Percentiles rank a stretch among this genome's conserved stretches.
Conservation (phyloP, 2,888 invertebrate genomes). For the Meliscaeva auricollis region DNA sequence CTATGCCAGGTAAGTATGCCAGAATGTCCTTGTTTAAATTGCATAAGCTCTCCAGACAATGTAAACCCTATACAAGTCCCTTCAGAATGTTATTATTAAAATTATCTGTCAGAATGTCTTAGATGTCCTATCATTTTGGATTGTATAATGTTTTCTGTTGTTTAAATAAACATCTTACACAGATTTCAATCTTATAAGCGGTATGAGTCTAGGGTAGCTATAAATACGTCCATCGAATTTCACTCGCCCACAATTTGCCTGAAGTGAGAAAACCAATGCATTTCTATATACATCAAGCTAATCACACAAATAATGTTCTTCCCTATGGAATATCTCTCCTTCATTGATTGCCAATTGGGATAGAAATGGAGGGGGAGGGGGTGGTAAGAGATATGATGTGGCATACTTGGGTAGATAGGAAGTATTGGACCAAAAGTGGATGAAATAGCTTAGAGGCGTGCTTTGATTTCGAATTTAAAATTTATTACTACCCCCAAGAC, state of each 20-base stretch:
- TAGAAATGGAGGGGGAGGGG: no score
- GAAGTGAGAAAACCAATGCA: slow-evolving; percentile 58
- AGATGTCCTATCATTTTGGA: background rate
- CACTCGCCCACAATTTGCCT: slow-evolving; percentile 42
- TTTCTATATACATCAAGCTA: slow-evolving; percentile 64
- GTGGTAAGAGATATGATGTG: no score
- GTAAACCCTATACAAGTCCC: background rate
- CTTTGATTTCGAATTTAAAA: slow-evolving; percentile 63
- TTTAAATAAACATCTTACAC: background rate
- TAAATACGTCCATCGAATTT: no score
- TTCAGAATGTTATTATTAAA: background rate
- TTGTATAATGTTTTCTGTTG: background rate
- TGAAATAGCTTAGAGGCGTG: slow-evolving; percentile 45
- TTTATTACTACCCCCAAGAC: slow-evolving; percentile 59
- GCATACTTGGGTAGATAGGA: background rate
- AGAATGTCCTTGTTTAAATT: slow-evolving; percentile 3
- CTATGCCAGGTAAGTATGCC: background rate
- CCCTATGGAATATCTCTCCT: background rate
- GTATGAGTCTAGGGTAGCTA: no score
- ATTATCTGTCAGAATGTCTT: background rate
- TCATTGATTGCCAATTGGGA: no score
- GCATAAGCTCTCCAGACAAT: background rate
- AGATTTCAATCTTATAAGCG: no score
- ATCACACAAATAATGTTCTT: slow-evolving; percentile 58
- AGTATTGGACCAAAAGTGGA: background rate